These are phyloP conservation scores for Poeciliopsis prolifica DNA, from an alignment of 2,113 vertebrate species.

Conservation along the genomic window DNA sequence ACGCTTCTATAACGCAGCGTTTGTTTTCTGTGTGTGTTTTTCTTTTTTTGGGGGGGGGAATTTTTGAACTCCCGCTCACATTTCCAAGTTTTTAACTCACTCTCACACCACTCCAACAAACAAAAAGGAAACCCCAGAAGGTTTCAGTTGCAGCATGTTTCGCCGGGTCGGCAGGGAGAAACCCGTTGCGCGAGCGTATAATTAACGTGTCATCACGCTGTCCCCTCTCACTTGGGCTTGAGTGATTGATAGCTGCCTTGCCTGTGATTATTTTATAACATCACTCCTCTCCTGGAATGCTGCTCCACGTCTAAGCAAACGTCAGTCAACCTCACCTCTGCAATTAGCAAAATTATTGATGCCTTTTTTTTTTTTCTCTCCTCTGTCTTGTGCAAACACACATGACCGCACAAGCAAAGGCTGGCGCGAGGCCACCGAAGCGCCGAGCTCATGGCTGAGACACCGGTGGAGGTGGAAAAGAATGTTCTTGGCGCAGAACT, in stretches of 20 bases:
- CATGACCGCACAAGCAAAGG: conserved; percentile 44
- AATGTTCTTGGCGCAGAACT: conserved; percentile 60
- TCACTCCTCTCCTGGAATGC: conserved; percentile 67
- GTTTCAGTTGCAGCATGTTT: conserved; percentile 73
- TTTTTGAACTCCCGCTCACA: neutral
- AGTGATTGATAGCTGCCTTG: conserved; percentile 72
- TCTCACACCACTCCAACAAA: neutral
- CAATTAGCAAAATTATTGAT: conserved; percentile 77
- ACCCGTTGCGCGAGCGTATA: conserved; percentile 72
- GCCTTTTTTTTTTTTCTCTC: conserved; percentile 32
- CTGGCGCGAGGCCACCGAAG: conserved; percentile 33
- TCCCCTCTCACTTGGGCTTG: conserved; percentile 57
- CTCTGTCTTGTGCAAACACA: conserved; percentile 55
- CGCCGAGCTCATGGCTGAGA: conserved; percentile 21
- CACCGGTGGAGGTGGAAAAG: conserved; percentile 42
- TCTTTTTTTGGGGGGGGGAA: neutral
- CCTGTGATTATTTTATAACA: conserved; percentile 80
- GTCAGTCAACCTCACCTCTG: conserved; percentile 75
- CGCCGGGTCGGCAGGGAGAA: conserved; percentile 67
- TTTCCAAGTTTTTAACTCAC: conserved; percentile 1
- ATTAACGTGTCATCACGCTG: conserved; percentile 73
- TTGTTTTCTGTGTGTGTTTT: neutral
- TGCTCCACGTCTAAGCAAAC: conserved; percentile 49
- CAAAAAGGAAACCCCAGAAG: neutral
- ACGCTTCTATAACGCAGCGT: conserved; percentile 3